These are phyloP conservation scores for Hormiphora californensis DNA, from an alignment of 37 sponge, comb jelly and placozoan genomes.

Conservation along the genomic window DNA sequence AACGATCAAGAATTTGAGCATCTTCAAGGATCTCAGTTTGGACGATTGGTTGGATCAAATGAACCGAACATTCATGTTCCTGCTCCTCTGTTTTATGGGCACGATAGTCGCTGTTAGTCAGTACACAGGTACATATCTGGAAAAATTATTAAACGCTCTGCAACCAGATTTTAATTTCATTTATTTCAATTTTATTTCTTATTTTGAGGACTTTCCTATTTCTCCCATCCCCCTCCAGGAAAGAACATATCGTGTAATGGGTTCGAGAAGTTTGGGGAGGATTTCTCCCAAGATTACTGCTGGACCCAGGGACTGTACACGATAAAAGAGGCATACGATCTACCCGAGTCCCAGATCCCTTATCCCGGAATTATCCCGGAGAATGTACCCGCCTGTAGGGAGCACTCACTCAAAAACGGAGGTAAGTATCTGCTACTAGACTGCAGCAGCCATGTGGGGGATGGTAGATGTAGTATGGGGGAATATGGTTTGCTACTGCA, in stretches of 20 bases:
- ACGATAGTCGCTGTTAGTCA: conserved; percentile 40
- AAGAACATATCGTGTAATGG: conserved; percentile 48
- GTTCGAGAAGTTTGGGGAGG: conserved; percentile 25
- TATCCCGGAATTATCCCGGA: conserved; percentile 52
- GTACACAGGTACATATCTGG: conserved; percentile 5
- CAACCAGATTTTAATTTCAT: not conserved
- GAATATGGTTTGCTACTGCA: no score
- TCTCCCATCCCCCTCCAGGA: not conserved
- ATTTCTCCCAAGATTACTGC: conserved; percentile 53
- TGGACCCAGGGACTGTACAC: conserved; percentile 54
- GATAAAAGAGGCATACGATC: conserved; percentile 42
- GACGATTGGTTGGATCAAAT: conserved; percentile 55
- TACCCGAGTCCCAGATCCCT: conserved; percentile 52
- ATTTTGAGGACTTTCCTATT: not conserved
- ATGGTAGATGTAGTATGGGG: no score
- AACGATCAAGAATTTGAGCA: conserved; percentile 56
- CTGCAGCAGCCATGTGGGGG: no score
- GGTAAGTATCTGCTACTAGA: not conserved
- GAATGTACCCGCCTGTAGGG: conserved; percentile 31
- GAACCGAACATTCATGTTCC: conserved; percentile 53
- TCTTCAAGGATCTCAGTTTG: conserved; percentile 46
- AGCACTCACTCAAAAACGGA: conserved; percentile 33
- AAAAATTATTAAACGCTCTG: not conserved
- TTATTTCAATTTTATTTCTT: not conserved
- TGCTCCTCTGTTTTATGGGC: conserved; percentile 43